These are phyloP conservation scores for Spatula clypeata DNA, from an alignment of 2,797 vertebrate genomes.

Conservation along the genomic window DNA sequence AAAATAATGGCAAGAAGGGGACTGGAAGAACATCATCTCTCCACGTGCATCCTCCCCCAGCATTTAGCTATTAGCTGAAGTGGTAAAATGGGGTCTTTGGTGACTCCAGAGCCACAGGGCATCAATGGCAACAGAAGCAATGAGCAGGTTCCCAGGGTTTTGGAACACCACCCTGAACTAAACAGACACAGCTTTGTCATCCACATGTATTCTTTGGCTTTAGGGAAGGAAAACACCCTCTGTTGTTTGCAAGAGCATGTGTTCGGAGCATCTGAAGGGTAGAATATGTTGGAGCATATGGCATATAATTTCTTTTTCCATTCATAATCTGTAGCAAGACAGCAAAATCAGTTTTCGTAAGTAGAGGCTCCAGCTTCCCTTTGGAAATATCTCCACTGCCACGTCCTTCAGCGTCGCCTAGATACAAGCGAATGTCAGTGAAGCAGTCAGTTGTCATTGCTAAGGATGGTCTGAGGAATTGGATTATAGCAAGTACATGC, in stretches of 20 bases:
- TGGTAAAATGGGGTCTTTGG: background rate
- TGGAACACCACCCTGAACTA: background rate
- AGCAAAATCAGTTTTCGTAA: background rate
- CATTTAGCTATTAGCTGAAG: background rate
- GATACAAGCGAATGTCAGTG: rapidly evolving
- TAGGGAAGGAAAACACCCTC: conserved; percentile 61
- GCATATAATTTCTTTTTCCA: conserved; percentile 30
- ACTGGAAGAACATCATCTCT: background rate
- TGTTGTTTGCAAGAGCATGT: conserved; percentile 60
- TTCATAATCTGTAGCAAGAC: background rate
- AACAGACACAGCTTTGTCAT: background rate
- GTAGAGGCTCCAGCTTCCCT: background rate
- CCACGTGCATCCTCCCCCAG: background rate
- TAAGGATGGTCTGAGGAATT: rapidly evolving
- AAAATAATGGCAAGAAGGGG: rapidly evolving
- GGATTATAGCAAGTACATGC: rapidly evolving
- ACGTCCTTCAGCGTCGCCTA: background rate
- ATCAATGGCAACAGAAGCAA: background rate
- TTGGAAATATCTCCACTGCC: background rate
- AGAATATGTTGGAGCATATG: conserved; percentile 70
- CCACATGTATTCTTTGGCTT: conserved; percentile 9
- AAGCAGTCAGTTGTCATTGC: background rate
- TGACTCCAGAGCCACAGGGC: rapidly evolving
- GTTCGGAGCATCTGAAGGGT: conserved; percentile 61
- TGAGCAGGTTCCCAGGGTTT: background rate